Conservation (phyloP, 2,797 vertebrate species). For the Gymnothorax javanicus region DNA sequence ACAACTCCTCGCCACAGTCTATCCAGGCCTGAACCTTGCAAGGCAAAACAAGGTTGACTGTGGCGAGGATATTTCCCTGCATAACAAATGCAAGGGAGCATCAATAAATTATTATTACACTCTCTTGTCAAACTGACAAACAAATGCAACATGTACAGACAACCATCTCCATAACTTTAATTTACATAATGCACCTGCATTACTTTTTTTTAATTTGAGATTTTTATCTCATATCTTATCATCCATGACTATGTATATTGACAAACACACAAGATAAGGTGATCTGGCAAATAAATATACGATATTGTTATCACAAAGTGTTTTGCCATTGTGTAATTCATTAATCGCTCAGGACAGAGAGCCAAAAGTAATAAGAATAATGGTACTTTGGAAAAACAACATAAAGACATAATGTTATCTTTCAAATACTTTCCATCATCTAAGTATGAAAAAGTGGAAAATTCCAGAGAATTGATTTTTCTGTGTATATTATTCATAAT, state of each 20-base stretch:
- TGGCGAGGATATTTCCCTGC: not conserved
- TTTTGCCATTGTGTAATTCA: not conserved
- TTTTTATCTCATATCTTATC: not conserved
- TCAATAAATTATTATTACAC: not conserved
- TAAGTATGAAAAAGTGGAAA: not conserved
- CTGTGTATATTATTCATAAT: not conserved
- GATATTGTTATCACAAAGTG: not conserved
- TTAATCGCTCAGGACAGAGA: not conserved
- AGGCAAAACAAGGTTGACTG: not conserved
- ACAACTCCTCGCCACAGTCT: too few relatives aligned
- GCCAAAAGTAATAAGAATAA: not conserved
- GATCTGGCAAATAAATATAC: not conserved
- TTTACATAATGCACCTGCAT: not conserved
- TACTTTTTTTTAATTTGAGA: not conserved
- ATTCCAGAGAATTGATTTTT: not conserved
- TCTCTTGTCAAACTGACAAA: not conserved
- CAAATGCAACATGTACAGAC: not conserved
- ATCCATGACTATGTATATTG: not conserved
- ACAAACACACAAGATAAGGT: not conserved
- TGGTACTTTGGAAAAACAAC: not conserved
- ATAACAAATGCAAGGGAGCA: not conserved
- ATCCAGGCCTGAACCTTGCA: not conserved
- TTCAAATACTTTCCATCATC: not conserved
- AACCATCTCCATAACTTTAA: not conserved
- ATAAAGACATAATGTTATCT: not conserved